These are phyloP conservation scores for Dryoscopus gambensis DNA, from an alignment of 2,113 vertebrate genomes.

Conservation along the genomic window DNA sequence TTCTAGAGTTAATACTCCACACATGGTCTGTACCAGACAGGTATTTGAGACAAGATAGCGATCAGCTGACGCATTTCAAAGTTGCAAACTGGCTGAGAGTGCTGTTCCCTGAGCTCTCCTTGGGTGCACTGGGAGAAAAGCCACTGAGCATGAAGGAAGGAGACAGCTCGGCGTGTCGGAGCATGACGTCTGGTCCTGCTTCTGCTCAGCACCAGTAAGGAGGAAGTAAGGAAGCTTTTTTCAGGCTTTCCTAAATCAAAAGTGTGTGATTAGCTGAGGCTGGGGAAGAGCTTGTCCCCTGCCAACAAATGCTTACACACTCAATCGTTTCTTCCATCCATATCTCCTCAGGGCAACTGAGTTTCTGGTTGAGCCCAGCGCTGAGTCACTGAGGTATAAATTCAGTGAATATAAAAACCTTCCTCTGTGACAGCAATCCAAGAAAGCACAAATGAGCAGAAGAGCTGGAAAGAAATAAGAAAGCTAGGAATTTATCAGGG, in stretches of 20 bases:
- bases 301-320: neutral
- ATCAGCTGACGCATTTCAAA: neutral
- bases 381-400: constrained; percentile 52
- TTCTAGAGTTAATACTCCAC: neutral
- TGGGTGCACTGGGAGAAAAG: neutral
- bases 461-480: neutral
- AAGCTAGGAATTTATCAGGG: neutral
- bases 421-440: neutral
- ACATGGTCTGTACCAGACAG: neutral
- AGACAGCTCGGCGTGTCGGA: neutral
- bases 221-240: constrained; percentile 13
- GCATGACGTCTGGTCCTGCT: neutral
- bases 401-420: constrained; percentile 3
- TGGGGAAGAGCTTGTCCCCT: neutral
- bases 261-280: neutral
- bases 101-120: neutral
- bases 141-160: neutral
- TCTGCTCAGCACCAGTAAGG: neutral
- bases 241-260: constrained; percentile 6
- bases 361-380: constrained; percentile 5
- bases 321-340: neutral
- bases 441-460: neutral
- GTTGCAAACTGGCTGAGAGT: neutral
- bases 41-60: neutral
- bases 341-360: neutral